phyloP scores from a whole-genome alignment of 2,888 invertebrate genomes.

The Cheilosia vulpina region DNA sequence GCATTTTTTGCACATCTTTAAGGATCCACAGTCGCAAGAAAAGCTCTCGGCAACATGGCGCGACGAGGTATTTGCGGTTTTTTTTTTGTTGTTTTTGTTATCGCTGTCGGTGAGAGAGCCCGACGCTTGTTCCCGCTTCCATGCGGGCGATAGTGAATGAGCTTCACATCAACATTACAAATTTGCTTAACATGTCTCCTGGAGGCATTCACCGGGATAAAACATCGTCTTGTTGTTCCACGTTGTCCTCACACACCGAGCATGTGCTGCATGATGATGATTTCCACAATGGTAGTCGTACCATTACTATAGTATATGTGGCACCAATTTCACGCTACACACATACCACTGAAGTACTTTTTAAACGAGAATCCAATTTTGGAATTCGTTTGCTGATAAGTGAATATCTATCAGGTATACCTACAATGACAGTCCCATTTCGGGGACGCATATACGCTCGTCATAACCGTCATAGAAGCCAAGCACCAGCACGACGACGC shows the following conservation, averaged over 20 bases:
- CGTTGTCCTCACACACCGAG: background rate
- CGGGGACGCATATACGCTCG: background rate
- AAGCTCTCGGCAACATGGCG: background rate
- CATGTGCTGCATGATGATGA: slow-evolving; percentile 30
- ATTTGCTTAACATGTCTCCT: slow-evolving; percentile 61
- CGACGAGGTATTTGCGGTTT: background rate
- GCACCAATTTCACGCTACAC: slow-evolving; percentile 22
- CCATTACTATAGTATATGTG: slow-evolving; percentile 9
- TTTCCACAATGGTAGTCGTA: slow-evolving; percentile 21
- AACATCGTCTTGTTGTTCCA: slow-evolving; percentile 14
- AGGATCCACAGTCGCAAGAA: slow-evolving; percentile 26
- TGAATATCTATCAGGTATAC: background rate
- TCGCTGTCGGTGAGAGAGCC: slow-evolving; percentile 12
- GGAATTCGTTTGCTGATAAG: slow-evolving; percentile 11
- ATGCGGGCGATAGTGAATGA: slow-evolving; percentile 30
- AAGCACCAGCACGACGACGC: background rate
- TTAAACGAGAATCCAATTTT: slow-evolving; percentile 52
- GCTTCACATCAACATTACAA: slow-evolving; percentile 56
- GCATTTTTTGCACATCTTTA: slow-evolving; percentile 26
- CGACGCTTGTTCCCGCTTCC: slow-evolving; percentile 44
- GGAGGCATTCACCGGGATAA: slow-evolving; percentile 55
- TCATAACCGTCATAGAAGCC: background rate
- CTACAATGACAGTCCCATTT: too few species aligned
- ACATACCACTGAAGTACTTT: background rate
- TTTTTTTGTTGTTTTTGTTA: background rate